phyloP scores from a whole-genome alignment of 2,113 vertebrate genomes.

The Isurus oxyrinchus region DNA sequence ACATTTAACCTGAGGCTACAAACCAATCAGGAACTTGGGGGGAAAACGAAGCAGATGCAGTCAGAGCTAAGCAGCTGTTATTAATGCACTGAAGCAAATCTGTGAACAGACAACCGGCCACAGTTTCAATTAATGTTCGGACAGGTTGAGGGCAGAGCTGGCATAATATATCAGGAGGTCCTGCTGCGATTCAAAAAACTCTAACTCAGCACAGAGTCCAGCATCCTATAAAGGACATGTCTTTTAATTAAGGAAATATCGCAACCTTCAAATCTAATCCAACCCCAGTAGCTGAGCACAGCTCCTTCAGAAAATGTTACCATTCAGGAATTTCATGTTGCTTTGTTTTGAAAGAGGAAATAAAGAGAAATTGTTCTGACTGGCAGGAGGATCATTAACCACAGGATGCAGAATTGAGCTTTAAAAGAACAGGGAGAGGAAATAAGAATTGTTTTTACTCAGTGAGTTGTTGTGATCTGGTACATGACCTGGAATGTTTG shows the following conservation, averaged over 20 bases:
- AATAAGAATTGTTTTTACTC: background rate
- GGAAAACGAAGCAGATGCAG: background rate
- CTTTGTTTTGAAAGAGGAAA: background rate
- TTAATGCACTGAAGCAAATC: background rate
- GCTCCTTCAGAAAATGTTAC: background rate
- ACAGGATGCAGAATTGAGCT: background rate
- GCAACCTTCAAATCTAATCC: slow-evolving; percentile 11
- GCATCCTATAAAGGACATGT: background rate
- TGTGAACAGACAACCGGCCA: background rate
- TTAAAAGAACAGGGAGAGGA: background rate
- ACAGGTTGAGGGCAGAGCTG: background rate
- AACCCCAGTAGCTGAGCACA: background rate
- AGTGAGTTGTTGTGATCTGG: background rate
- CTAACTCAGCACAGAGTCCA: background rate
- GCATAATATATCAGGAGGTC: background rate
- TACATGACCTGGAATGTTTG: background rate
- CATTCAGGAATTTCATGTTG: background rate
- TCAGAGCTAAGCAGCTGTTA: background rate
- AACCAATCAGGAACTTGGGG: background rate
- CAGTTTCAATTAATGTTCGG: background rate
- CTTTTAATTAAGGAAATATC: background rate
- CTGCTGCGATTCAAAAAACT: background rate
- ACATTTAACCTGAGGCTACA: background rate
- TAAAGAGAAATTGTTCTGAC: background rate
- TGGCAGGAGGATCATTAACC: background rate